Evolutionary conservation across 2,797 vertebrate genomes (phyloP), one percentile per base, ranked within the genome.

Genomic region (Takifugu rubripes): DNA sequence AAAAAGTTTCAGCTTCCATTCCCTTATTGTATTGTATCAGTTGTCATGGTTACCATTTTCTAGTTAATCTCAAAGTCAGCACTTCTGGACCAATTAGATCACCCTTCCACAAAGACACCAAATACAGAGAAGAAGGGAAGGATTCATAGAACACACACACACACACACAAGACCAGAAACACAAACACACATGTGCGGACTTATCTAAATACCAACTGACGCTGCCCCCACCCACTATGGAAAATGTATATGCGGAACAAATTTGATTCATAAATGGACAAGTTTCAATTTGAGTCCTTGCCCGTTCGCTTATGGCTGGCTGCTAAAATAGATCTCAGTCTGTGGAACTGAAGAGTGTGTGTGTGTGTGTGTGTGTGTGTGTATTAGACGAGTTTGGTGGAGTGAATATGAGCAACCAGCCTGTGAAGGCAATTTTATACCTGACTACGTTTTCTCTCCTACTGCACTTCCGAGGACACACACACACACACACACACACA

Each of bases 241-340:
- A 87, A 89, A 87, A 87, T 79, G 82, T 82, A 86, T 85, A 88
- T 15, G 78, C 80, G 70, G 84, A 89, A 88, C 87, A 87, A 88
- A 91, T 90, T 79, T 79, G 75, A 89, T 89, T 90, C 83, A 86
- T 88, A 91, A 91, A 90, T 77, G 79, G 78, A 71, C 84, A 88
- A 80, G 85, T 90, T 91, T 90, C 84, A 87, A 86, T 88, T 88
- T 85, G 71, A 89, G 71, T 83, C 65, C 33, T 56, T 3, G 68
- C 75, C 74, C 49, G 63, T 67, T 77, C 71, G 70, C 77, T 78
- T 81, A 78, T 71, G 82, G 85, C 78, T 81, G 84, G 81, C 78
- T 79, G 82, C 81, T 80, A 75, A 90, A 88, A 89, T 83, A 78
- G 84, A 86, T 81, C 76, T 79, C 67, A 75, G 70, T 53, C 61